These are phyloP conservation scores for Neotoxoptera formosana DNA, from an alignment of 1,140 invertebrate species.

Conservation along the genomic window DNA sequence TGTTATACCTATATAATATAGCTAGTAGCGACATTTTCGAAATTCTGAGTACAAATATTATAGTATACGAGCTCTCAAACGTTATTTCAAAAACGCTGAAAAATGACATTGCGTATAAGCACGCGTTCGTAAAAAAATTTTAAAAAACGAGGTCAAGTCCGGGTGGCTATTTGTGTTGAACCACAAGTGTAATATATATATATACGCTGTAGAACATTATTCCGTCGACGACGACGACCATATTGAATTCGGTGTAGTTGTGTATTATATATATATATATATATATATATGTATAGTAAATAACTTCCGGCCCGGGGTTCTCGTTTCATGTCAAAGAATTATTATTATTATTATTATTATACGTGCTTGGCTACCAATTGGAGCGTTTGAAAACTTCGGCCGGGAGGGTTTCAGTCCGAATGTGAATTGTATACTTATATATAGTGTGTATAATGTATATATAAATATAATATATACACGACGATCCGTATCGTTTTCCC, in stretches of 20 bases:
- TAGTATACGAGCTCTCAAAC: not conserved
- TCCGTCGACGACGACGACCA: not conserved
- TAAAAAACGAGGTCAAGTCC: slow-evolving; percentile 26
- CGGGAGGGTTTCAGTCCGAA: not conserved
- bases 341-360: slow-evolving; percentile 10
- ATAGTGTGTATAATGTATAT: not conserved
- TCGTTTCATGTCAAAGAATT: not conserved
- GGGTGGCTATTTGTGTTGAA: not conserved
- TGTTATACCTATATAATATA: not conserved
- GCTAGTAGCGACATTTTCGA: not conserved
- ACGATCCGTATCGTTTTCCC: not conserved
- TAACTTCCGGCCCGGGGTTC: not conserved
- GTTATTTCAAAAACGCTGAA: not conserved
- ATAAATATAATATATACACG: not conserved
- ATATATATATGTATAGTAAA: not conserved
- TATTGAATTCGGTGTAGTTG: not conserved
- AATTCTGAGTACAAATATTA: not conserved
- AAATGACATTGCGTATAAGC: not conserved
- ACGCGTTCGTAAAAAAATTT: not conserved
- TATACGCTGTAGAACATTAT: not conserved
- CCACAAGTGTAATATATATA: not conserved
- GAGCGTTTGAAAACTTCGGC: not conserved
- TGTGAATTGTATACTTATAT: slow-evolving; percentile 5
- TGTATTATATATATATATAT: not conserved
- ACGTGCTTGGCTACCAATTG: not conserved